Base-by-base conservation (phyloP, 1,140 invertebrate genomes). In the Leucophenga varia region DNA sequence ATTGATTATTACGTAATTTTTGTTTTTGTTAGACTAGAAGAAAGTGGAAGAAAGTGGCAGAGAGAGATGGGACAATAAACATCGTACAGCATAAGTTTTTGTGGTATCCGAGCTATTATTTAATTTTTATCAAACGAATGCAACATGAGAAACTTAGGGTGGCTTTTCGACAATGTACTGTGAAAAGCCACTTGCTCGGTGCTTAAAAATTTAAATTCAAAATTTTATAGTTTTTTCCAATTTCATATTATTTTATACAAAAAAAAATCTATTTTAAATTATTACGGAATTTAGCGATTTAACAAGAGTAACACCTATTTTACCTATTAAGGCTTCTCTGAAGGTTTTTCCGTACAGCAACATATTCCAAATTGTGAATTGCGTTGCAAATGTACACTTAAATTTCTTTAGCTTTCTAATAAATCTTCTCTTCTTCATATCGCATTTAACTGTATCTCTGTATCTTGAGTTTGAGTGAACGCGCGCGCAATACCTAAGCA, bases 401-500 rank as follows among this genome's bases (percentile, higher is more conserved):
- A 7, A 7, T 28, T 28, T 6, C 6, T 28, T 28, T 34, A 14
- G 12, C 16, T 4, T 34, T 34, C 5, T 34, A 14, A 34, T n/a
- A n/a, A n/a, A n/a, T n/a, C n/a, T n/a, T n/a, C n/a, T n/a, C n/a
- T n/a, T n/a, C n/a, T n/a, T n/a, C n/a, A n/a, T n/a, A n/a, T n/a
- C n/a, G n/a, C n/a, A n/a, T n/a, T n/a, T n/a, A n/a, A n/a, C n/a
- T n/a, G n/a, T n/a, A n/a, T n/a, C n/a, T n/a, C n/a, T n/a, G 32
- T 34, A 34, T 34, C 32, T 34, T 14, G 32, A 6, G 32, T 14
- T 14, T n/a, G n/a, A n/a, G n/a, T n/a, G n/a, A n/a, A n/a, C 13
- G 12, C 10, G 32, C 13, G 16, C 16, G 5, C 32, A 51, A 45
- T 51, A 48, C 51, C 30, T 47, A 42, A 44, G 30, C 50, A 54